phyloP scores from a whole-genome alignment of 2,113 vertebrate species.

The Marcusenius ussheri region DNA sequence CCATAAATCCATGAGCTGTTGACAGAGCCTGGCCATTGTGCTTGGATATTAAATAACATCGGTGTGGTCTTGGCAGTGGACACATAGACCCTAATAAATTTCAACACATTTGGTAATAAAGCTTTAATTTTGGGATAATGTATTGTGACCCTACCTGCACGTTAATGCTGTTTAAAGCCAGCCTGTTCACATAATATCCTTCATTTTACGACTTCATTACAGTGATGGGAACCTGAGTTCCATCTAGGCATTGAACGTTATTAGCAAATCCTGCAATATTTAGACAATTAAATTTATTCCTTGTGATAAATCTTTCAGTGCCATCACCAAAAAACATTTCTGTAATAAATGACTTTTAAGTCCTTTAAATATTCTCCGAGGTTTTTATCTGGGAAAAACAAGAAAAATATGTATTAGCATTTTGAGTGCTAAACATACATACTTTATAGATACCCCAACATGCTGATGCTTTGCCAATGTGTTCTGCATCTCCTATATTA shows the following conservation, averaged over 20 bases:
- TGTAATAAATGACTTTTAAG: background rate
- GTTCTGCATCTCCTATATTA: background rate
- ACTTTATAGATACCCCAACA: background rate
- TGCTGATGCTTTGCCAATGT: background rate
- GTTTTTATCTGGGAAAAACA: background rate
- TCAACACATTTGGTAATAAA: background rate
- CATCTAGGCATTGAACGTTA: background rate
- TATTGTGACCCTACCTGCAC: background rate
- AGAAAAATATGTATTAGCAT: background rate
- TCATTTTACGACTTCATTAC: background rate
- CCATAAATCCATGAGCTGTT: background rate
- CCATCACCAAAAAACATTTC: background rate
- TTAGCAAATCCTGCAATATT: background rate
- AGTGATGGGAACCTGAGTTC: background rate
- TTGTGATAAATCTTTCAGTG: background rate
- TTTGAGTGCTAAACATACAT: background rate
- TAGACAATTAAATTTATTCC: background rate
- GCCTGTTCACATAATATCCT: background rate
- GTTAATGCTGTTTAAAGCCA: background rate
- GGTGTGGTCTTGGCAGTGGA: background rate
- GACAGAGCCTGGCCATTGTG: background rate
- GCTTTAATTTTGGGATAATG: background rate
- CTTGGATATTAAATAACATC: background rate
- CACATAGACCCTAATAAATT: background rate
- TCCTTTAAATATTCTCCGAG: background rate